A percentile compares a stretch with the other conserved stretches of the same genome.
Evolutionary conservation across 2,888 invertebrate genomes (phyloP).

Genomic region (Tipula confusa): DNA sequence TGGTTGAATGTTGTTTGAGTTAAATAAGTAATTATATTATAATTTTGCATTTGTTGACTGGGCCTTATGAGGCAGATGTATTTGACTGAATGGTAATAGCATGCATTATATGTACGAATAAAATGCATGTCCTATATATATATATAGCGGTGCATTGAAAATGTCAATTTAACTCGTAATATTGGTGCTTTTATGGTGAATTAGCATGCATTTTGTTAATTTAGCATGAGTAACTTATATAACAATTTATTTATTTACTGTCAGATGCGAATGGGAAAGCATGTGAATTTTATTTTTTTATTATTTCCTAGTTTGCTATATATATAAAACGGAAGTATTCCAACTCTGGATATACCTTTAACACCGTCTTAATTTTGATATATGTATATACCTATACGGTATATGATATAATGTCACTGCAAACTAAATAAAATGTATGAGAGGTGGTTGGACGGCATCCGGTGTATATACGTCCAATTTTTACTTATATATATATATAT

Average conservation of each 20-base stretch:
- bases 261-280: not conserved
- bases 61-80: not conserved
- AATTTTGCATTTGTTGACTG: not conserved
- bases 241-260: no score
- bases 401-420: not conserved
- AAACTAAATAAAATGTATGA: not conserved
- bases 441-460: not conserved
- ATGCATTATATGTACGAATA: not conserved
- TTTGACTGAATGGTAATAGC: not conserved
- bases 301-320: not conserved
- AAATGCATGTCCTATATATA: not conserved
- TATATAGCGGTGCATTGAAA: not conserved
- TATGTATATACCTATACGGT: no score
- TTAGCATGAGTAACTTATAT: not conserved
- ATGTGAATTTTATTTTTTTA: not conserved
- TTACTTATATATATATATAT: not conserved
- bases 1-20: not conserved
- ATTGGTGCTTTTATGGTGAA: conserved; percentile 4
- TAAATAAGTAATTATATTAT: not conserved
- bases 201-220: not conserved
- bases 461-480: no score
- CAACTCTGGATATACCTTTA: not conserved
- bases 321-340: not conserved
- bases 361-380: not conserved
- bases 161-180: not conserved